These are phyloP conservation scores for Pachliopta kotzebuea DNA, from an alignment of 2,888 invertebrate species.

Conservation along the genomic window DNA sequence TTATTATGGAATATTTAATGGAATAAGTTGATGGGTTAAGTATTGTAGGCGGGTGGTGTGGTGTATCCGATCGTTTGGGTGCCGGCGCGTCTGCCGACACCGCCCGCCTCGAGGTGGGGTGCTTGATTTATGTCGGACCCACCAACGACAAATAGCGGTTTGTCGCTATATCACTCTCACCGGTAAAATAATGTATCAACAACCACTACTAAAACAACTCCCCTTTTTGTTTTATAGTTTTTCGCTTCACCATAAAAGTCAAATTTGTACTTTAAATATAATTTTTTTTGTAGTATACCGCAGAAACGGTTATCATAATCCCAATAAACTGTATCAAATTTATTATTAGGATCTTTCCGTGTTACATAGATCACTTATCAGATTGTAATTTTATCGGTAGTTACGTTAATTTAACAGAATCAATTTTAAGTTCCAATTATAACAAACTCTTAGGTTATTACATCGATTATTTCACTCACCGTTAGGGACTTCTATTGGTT, in stretches of 20 bases:
- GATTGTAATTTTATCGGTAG: neutral
- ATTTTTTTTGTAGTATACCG: neutral
- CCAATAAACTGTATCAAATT: neutral
- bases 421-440: neutral
- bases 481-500: conserved; percentile 73
- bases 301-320: neutral
- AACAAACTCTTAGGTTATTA: neutral
- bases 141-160: conserved; percentile 75
- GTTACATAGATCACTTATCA: neutral
- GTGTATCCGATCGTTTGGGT: conserved; percentile 44
- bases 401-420: neutral
- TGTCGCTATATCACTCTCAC: conserved; percentile 70
- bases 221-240: conserved; percentile 4
- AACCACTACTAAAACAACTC: conserved; percentile 35
- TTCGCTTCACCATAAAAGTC: neutral
- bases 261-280: neutral
- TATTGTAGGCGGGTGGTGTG: conserved; percentile 22
- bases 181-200: conserved; percentile 64
- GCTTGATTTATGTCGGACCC: conserved; percentile 69
- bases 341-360: neutral
- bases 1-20: conserved; percentile 57
- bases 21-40: conserved; percentile 35
- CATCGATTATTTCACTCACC: conserved; percentile 56
- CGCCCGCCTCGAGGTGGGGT: conserved; percentile 45
- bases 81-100: conserved; percentile 40